phyloP scores from a whole-genome alignment of 1,140 invertebrate genomes.

The Hycleus cichorii region DNA sequence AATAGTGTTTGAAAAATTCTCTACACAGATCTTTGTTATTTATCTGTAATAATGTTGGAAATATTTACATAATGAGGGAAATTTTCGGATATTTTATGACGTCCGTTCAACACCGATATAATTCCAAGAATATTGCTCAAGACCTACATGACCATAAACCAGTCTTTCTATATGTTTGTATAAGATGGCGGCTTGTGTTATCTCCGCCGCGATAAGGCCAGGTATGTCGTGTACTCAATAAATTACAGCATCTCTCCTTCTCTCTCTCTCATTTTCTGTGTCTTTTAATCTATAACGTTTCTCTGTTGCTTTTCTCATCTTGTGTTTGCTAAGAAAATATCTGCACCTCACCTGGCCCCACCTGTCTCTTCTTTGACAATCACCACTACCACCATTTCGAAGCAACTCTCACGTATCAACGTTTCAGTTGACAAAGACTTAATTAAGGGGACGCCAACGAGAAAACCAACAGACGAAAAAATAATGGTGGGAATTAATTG shows the following conservation, averaged over 20 bases:
- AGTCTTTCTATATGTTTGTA: constrained; percentile 28
- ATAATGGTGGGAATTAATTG: no score
- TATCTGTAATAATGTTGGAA: no score
- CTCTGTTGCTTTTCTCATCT: neutral
- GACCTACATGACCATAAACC: constrained; percentile 31
- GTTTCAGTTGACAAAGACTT: no score
- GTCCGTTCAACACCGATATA: constrained; percentile 5
- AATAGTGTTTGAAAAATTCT: no score
- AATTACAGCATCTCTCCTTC: constrained; percentile 32
- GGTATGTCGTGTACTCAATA: constrained; percentile 33
- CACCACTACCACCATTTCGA: no score
- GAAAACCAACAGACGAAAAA: no score
- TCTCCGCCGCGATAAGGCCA: constrained; percentile 33
- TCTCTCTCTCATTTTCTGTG: neutral
- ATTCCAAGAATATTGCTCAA: constrained; percentile 31
- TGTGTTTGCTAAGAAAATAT: constrained; percentile 13
- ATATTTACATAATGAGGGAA: no score
- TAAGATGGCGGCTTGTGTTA: constrained; percentile 34
- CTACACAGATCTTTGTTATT: no score
- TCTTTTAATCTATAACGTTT: no score
- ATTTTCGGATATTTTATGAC: no score
- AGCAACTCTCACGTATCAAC: no score
- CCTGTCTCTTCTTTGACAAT: neutral
- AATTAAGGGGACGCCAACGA: no score
- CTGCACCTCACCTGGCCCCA: constrained; percentile 6